Evolutionary conservation across 2,888 invertebrate genomes (phyloP).

Genomic region (Bursaphelenchus okinawaensis): DNA sequence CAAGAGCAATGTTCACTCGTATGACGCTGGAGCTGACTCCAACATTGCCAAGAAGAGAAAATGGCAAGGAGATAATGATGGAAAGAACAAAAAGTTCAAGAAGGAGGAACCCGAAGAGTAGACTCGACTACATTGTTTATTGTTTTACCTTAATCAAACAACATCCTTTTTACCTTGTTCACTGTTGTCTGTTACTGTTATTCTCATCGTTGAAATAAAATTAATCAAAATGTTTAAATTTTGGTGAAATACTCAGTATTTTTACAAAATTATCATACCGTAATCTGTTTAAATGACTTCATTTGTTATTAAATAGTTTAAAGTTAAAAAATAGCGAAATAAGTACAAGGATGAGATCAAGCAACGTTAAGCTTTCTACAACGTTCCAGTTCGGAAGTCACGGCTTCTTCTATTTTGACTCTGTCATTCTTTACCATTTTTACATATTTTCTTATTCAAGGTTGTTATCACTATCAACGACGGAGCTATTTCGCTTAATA

Average conservation of each 20-base stretch:
- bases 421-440: neutral
- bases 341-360: too few relatives aligned
- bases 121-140: neutral
- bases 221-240: neutral
- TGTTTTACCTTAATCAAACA: neutral
- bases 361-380: neutral
- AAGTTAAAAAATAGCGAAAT: too few relatives aligned
- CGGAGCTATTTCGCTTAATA: neutral
- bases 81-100: slow-evolving; percentile 1
- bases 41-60: slow-evolving; percentile 17
- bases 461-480: neutral
- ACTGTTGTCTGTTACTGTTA: neutral
- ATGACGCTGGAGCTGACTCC: slow-evolving; percentile 45
- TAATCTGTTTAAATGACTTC: too few relatives aligned
- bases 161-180: neutral
- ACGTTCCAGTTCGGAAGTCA: neutral
- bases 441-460: neutral
- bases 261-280: too few relatives aligned
- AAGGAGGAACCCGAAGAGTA: slow-evolving; percentile 1
- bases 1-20: slow-evolving; percentile 42
- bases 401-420: neutral
- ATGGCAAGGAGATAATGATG: neutral
- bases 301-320: too few relatives aligned
- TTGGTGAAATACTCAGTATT: too few relatives aligned
- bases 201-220: neutral